phyloP scores from a whole-genome alignment of 2,797 vertebrate species.

The Pyrocephalus nanus region DNA sequence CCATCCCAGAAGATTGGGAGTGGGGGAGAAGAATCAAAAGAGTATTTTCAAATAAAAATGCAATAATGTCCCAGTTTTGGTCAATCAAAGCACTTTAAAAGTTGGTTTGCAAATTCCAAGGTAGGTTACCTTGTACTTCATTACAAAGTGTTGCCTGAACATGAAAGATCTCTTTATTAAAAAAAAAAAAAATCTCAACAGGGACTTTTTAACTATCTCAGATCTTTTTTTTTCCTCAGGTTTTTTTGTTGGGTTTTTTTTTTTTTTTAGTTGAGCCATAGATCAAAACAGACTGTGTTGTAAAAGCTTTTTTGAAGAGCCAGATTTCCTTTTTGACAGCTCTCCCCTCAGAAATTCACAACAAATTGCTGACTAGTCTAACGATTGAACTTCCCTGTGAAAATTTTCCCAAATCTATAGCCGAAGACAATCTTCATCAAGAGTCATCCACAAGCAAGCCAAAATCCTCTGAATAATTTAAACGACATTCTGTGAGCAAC shows the following conservation, averaged over 20 bases:
- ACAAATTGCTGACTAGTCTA: not conserved
- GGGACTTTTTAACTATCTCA: constrained; percentile 8
- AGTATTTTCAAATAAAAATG: constrained; percentile 31
- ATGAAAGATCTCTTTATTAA: constrained; percentile 15
- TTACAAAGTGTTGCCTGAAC: constrained; percentile 19
- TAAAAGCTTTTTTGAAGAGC: constrained; percentile 59
- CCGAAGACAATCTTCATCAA: not conserved
- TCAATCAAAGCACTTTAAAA: constrained; percentile 37
- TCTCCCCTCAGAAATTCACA: constrained; percentile 32
- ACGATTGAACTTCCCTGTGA: not conserved
- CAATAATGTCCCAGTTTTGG: not conserved
- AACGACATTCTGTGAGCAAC: not conserved
- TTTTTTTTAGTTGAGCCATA: not conserved
- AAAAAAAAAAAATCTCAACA: not conserved
- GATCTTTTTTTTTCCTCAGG: not conserved
- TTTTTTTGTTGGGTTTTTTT: too few relatives aligned
- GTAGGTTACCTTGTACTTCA: constrained; percentile 11
- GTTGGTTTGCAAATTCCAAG: constrained; percentile 15
- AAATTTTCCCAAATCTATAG: not conserved
- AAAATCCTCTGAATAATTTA: not conserved
- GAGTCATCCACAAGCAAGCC: not conserved
- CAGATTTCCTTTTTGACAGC: constrained; percentile 29
- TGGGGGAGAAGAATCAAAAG: not conserved
- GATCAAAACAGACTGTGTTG: constrained; percentile 38
- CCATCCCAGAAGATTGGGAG: not conserved